Base-by-base conservation (phyloP, 2,888 invertebrate species). In the Cartodere bifasciata region DNA sequence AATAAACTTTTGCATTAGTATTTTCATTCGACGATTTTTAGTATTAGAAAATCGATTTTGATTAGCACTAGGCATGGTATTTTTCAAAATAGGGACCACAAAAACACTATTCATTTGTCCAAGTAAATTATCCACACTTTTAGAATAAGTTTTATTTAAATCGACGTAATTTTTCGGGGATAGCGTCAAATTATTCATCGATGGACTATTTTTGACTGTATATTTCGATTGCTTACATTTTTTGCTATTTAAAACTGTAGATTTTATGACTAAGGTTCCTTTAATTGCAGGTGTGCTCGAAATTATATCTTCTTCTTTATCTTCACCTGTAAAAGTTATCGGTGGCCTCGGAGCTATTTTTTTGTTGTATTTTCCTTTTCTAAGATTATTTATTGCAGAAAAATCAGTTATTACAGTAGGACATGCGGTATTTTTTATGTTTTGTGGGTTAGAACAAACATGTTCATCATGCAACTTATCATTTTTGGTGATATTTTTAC, bases 281-380 rank as follows among this genome's bases (percentile, higher is more conserved):
- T 60, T 67, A 16, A 66, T 63, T 38, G 63, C 42, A 15, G 44
- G 35, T 33, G 41, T 29, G n/a, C n/a, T n/a, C n/a, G n/a, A n/a
- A n/a, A n/a, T n/a, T 31, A 36, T 31, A 25, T 40, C 15, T 38
- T 37, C 17, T 39, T 36, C 15, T 14, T 28, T 35, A 21, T 23
- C 31, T 31, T 31, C 23, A 23, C 16, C 20, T 24, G 30, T 23
- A 16, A 34, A 27, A 10, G 39, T 34, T 11, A 39, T 32, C 14
- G 67, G 67, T 6, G 56, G 63, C 36, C 49, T 55, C 0, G 69
- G 69, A 2, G 69, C 69, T 13, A 56, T 55, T 39, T 56, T 64
- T 47, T 70, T 70, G 34, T 65, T 50, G 40, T 70, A 69, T 43
- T 56, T 64, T 5, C 69, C 68, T 1, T 64, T 63, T 20, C 67